Evolutionary conservation across 2,797 vertebrate genomes (phyloP), one percentile per base, ranked within the genome.

Genomic region (Chrysocyon brachyurus): DNA sequence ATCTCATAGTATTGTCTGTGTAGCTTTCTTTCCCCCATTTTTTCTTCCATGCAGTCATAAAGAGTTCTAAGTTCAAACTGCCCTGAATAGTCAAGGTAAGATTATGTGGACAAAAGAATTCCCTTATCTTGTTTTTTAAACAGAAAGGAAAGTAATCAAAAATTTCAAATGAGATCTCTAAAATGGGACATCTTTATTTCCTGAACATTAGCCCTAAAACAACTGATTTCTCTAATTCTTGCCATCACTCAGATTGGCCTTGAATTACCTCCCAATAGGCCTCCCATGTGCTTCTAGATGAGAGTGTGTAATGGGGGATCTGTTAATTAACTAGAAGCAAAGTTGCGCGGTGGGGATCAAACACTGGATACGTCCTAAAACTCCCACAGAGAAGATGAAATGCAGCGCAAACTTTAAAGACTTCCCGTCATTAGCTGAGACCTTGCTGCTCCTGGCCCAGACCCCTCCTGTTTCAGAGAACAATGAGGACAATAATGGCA

Each of bases 341-440:
- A 99, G 98, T 99, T 99, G 98, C 99, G 96, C 99, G 98, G 99
- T 98, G 98, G 99, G 99, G 99, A 99, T 99, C 99, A 99, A 99
- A 99, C 99, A 98, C 98, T 98, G 99, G 99, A 99, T 99, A 99
- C 99, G 99, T 99, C 99, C 99, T 99, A 99, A 99, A 99, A 99
- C 99, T 99, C 99, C 99, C 99, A 99, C 99, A 98, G 99, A 99
- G 99, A 99, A 99, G 99, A 99, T 99, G 99, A 99, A 99, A 99
- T 99, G 99, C 98, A 97, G 99, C 98, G 99, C 99, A 99, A 99
- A 99, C 99, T 99, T 99, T 99, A 99, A 99, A 99, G 99, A 99
- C 99, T 99, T 99, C 99, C 99, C 99, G 99, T 99, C 99, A 99
- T 99, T 99, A 99, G 99, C 98, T 98, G 98, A 99, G 99, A 99